phyloP scores from a whole-genome alignment of 2,113 vertebrate genomes.

The Campylomormyrus numenius region DNA sequence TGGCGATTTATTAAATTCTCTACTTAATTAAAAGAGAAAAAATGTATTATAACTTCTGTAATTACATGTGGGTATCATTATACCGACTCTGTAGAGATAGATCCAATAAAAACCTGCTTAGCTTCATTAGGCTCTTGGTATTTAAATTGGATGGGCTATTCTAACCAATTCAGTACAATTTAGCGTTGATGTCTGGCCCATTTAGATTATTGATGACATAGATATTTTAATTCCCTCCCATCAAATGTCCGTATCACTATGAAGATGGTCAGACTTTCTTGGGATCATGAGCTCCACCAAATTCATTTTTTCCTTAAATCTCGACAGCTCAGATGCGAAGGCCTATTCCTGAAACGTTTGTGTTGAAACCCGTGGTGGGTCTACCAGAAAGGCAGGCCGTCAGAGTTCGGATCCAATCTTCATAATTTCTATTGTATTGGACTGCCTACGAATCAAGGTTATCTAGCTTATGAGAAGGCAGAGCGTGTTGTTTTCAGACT shows the following conservation, averaged over 20 bases:
- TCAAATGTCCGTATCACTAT: not conserved
- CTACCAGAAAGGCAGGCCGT: not conserved
- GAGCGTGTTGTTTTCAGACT: not conserved
- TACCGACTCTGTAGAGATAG: not conserved
- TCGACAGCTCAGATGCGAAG: not conserved
- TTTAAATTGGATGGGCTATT: not conserved
- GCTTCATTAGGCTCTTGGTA: not conserved
- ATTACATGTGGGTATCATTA: not conserved
- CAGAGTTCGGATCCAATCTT: not conserved
- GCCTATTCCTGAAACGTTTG: not conserved
- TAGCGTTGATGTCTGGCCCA: not conserved
- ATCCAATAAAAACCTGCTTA: not conserved
- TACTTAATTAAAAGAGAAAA: slow-evolving; percentile 3
- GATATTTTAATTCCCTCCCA: not conserved
- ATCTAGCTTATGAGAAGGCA: not conserved
- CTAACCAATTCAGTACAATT: not conserved
- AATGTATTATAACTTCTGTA: slow-evolving; percentile 2
- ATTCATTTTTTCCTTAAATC: not conserved
- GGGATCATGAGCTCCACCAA: not conserved
- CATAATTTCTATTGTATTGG: not conserved
- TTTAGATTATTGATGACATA: not conserved
- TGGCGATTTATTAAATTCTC: not conserved
- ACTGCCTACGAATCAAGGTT: not conserved
- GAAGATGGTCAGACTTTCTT: not conserved
- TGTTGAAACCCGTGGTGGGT: not conserved